These are phyloP conservation scores for Cheirogaleus major DNA, from an alignment of 2,797 vertebrate genomes.

Conservation along the genomic window DNA sequence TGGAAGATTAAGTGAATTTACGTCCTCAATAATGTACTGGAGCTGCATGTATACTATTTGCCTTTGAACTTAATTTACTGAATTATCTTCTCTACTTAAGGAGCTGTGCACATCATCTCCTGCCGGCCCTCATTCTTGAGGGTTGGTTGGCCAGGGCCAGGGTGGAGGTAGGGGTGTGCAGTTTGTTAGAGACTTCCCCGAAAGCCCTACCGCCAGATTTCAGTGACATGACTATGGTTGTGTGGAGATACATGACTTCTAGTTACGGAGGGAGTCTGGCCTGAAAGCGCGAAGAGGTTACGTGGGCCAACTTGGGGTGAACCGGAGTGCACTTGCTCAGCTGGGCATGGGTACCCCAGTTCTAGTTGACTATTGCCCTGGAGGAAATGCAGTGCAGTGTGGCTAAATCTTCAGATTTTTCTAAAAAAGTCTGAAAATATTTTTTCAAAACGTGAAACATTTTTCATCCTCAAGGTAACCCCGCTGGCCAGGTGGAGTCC, in stretches of 20 bases:
- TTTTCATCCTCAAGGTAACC: neutral
- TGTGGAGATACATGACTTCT: neutral
- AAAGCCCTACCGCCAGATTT: neutral
- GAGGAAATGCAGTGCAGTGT: neutral
- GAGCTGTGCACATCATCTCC: neutral
- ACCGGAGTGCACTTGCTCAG: neutral
- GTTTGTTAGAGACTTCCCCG: neutral
- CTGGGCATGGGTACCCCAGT: neutral
- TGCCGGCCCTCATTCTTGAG: neutral
- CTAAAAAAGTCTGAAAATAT: neutral
- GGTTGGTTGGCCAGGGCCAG: neutral
- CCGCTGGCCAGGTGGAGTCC: neutral
- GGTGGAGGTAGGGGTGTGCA: neutral
- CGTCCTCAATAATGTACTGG: neutral
- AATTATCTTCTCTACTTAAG: neutral
- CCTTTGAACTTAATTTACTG: neutral
- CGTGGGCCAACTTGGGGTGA: neutral
- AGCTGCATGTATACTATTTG: neutral
- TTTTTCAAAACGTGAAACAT: neutral
- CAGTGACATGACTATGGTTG: neutral
- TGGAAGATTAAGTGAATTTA: neutral
- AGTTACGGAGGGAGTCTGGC: neutral
- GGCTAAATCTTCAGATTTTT: neutral
- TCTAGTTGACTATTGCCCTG: neutral
- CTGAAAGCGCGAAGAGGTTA: neutral